Conservation (phyloP, 2,888 invertebrate genomes). For the Drosophila mayaguana region DNA sequence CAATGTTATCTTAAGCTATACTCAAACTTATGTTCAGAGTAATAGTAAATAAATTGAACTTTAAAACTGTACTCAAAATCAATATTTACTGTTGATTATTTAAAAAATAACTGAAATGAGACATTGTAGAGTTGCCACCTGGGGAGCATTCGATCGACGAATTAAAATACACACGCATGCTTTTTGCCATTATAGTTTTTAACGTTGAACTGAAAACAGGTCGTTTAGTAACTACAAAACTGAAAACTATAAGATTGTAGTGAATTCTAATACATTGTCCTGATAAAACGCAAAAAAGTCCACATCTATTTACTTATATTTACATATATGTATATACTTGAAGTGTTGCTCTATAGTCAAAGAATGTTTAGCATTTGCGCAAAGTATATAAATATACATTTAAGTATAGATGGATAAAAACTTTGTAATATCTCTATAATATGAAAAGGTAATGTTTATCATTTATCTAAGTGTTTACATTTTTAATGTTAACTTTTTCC, state of each 20-base stretch:
- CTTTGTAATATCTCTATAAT: not conserved
- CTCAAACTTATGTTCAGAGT: not conserved
- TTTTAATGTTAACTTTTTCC: conserved; percentile 1
- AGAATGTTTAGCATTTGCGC: conserved; percentile 36
- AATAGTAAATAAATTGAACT: not conserved
- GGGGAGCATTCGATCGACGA: conserved; percentile 61
- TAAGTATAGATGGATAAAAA: conserved; percentile 6
- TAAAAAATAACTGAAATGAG: conserved; percentile 60
- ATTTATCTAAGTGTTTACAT: conserved; percentile 2
- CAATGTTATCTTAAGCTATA: not conserved
- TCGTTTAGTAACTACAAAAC: conserved; percentile 23
- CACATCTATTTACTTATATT: not conserved
- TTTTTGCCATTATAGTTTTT: conserved; percentile 63
- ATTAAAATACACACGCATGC: conserved; percentile 75
- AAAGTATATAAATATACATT: conserved; percentile 10
- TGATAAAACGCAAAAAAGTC: not conserved
- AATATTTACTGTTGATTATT: conserved; percentile 1
- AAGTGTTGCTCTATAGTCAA: conserved; percentile 4
- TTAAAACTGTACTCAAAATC: not conserved
- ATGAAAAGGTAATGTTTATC: conserved; percentile 23
- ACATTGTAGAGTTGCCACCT: conserved; percentile 67
- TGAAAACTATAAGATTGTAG: conserved; percentile 2
- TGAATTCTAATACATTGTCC: not conserved
- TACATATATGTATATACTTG: conserved; percentile 1
- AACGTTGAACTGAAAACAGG: conserved; percentile 55